phyloP scores from a whole-genome alignment of 2,797 vertebrate species.

The Spheniscus humboldti region DNA sequence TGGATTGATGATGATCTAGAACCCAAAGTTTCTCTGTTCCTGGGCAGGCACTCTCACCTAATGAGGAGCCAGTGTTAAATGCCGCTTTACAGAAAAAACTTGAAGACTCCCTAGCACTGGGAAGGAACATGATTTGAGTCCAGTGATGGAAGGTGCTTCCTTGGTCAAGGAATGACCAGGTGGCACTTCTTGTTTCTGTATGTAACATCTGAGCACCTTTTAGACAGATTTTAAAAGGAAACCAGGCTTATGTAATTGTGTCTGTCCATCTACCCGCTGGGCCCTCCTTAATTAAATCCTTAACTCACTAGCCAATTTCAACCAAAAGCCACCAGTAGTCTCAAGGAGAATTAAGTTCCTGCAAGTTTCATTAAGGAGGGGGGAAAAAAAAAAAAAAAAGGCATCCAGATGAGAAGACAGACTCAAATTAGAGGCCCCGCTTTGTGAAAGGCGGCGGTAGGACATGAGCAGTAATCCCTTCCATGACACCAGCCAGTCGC shows the following conservation, averaged over 20 bases:
- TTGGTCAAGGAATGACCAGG: neutral
- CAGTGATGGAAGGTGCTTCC: neutral
- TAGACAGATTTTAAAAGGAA: neutral
- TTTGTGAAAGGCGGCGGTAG: neutral
- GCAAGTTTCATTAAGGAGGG: neutral
- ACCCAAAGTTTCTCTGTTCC: fast-evolving
- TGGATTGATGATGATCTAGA: neutral
- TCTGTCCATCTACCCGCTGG: neutral
- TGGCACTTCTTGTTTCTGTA: neutral
- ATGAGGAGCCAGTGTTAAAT: neutral
- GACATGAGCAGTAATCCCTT: neutral
- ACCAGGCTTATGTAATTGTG: neutral
- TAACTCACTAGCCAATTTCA: neutral
- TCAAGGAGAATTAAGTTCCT: neutral
- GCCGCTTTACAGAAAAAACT: neutral
- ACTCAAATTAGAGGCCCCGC: neutral
- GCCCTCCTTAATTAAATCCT: neutral
- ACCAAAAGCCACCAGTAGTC: neutral
- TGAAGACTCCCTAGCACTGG: neutral
- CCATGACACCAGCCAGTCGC: neutral
- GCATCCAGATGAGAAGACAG: neutral
- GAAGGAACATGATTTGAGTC: neutral
- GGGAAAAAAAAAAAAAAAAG: too few species aligned
- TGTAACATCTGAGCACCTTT: neutral
- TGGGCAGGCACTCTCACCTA: neutral